Evolutionary conservation across 2,888 invertebrate genomes (phyloP), one percentile per base, ranked within the genome.

Genomic region (Philereme transversata): DNA sequence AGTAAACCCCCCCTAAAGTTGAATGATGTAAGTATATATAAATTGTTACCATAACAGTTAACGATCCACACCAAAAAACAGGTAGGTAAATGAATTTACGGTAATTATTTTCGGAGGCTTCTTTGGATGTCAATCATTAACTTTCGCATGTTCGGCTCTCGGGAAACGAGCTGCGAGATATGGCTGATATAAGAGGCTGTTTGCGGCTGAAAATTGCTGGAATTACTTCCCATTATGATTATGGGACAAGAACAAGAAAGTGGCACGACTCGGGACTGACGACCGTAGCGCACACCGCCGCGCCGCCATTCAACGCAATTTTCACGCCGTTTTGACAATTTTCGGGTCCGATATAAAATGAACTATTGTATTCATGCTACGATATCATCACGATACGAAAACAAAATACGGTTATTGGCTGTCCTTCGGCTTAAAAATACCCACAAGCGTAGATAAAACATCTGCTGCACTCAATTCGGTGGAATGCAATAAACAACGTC

Each of bases 201-300:
- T 82, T 78, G 79, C 74, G 76, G 76, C 76, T 77, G 81, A 74
- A 86, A 88, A 88, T 88, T 86, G 84, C 81, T 75, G 81, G 76
- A 82, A 88, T 87, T 86, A 88, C 82, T 82, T 79, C 82, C 84
- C 83, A 87, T 88, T 86, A 87, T 80, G 81, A 82, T 86, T 83
- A 85, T 83, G 83, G 82, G 78, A 82, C 77, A 79, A 75, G 82
- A 79, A 82, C 79, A 84, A 81, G 87, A 88, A 87, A 89, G 85
- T 78, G 82, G 82, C 81, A 77, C 81, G 81, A 67, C 76, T 66
- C 75, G 78, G 81, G 79, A 79, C 51, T 54, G 41, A n/a, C 8
- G 67, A 76, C 71, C 83, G 81, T 79, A 81, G 75, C 74, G 62
- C 80, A 78, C 7, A 7, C 8, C 40, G 40, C 40, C 22, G 8